A percentile compares a stretch with the other conserved stretches of the same genome.
These are phyloP conservation scores for Micrastur ruficollis DNA, from an alignment of 2,797 vertebrate species.

Conservation along the genomic window DNA sequence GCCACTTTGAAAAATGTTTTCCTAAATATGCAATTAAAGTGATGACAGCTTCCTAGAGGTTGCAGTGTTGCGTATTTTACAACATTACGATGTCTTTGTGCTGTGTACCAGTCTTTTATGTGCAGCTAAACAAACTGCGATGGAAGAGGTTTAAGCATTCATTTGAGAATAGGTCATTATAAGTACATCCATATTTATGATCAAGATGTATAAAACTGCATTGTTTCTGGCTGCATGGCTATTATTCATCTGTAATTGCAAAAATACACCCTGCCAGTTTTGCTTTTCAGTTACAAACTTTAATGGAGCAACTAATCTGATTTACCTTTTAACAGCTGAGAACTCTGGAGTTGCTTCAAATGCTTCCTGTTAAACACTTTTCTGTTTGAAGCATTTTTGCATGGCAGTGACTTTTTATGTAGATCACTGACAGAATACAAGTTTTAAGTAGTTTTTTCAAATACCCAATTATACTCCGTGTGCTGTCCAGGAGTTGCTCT, in stretches of 20 bases:
- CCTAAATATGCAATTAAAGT: constrained; percentile 1
- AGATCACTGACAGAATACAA: not conserved
- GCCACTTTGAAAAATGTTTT: constrained; percentile 2
- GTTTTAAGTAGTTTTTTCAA: not conserved
- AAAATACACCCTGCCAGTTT: constrained; percentile 8
- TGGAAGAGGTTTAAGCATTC: constrained; percentile 5
- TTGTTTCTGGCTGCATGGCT: not conserved
- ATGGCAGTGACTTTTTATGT: not conserved
- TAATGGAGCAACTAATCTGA: not conserved
- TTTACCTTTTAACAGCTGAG: constrained; percentile 1
- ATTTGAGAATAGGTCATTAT: constrained; percentile 13
- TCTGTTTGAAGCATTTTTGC: not conserved
- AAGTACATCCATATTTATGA: constrained; percentile 43
- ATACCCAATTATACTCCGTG: not conserved
- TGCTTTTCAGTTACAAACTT: not conserved
- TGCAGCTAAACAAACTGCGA: not conserved
- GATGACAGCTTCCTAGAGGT: constrained; percentile 32
- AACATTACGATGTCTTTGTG: not conserved
- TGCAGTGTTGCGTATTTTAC: not conserved
- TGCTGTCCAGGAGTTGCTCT: not conserved
- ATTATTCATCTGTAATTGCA: constrained; percentile 2
- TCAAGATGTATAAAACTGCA: not conserved
- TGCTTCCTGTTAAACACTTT: not conserved
- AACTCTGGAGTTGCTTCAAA: not conserved
- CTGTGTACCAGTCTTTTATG: not conserved